Conservation (phyloP, 2,113 vertebrate genomes). For the Thermophis baileyi region DNA sequence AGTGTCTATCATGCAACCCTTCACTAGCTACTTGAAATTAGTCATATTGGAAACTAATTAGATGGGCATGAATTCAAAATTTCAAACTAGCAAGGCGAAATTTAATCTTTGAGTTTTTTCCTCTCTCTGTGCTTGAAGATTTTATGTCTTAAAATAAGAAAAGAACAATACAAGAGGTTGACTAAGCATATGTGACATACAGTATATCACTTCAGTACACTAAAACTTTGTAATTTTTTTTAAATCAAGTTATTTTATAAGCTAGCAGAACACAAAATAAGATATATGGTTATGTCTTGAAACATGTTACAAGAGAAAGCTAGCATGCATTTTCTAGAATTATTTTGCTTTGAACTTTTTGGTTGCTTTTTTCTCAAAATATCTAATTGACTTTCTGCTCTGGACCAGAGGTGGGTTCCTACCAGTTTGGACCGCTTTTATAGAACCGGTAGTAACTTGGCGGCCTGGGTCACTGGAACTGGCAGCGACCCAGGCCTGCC, state of each 20-base stretch:
- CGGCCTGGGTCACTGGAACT: no score
- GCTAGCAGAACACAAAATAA: background rate
- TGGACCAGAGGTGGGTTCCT: no score
- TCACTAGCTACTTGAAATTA: background rate
- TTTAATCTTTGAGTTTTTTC: background rate
- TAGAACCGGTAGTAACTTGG: no score
- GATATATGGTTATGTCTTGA: background rate
- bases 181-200: background rate
- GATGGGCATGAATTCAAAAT: background rate
- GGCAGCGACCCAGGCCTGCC: no score
- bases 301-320: background rate
- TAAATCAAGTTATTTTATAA: background rate
- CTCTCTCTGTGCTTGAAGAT: background rate
- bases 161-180: background rate
- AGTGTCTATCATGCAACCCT: background rate
- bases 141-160: background rate
- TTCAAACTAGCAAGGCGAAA: background rate
- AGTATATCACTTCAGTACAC: background rate
- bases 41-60: background rate
- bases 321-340: accelerated
- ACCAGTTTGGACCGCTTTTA: no score
- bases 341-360: background rate
- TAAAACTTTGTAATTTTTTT: background rate
- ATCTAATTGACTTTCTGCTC: background rate
- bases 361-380: background rate